phyloP scores from a whole-genome alignment of 2,888 invertebrate species.

The Hecatera dysodea region DNA sequence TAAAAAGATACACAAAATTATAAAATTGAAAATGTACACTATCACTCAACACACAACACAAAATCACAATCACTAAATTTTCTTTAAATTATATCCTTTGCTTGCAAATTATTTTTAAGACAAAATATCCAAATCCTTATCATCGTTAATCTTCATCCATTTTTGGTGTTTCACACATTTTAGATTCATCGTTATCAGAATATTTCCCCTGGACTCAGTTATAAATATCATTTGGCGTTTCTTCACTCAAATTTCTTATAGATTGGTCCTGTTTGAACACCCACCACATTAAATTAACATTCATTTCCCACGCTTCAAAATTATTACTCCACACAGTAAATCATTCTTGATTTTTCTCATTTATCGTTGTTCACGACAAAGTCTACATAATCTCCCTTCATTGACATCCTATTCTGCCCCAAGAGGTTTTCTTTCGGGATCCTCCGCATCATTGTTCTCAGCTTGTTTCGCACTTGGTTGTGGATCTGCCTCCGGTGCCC shows the following conservation, averaged over 20 bases:
- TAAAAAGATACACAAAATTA: constrained; percentile 45
- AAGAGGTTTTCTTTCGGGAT: constrained; percentile 84
- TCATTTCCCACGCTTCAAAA: background rate
- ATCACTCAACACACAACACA: constrained; percentile 32
- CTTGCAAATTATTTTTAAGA: background rate
- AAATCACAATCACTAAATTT: constrained; percentile 1
- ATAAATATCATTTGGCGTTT: background rate
- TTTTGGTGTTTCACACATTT: background rate
- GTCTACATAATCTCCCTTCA: constrained; percentile 83
- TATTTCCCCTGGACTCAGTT: background rate
- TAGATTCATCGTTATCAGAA: background rate
- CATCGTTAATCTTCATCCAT: background rate
- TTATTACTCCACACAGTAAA: background rate
- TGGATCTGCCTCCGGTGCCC: constrained; percentile 84
- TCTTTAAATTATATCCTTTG: background rate
- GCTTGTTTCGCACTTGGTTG: constrained; percentile 77
- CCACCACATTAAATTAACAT: constrained; percentile 17
- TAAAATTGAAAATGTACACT: constrained; percentile 55
- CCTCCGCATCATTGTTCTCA: constrained; percentile 76
- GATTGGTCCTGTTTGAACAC: background rate
- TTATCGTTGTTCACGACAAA: constrained; percentile 87
- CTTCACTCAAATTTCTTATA: background rate
- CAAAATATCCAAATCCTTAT: background rate
- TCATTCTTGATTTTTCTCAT: constrained; percentile 6
- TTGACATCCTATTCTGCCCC: constrained; percentile 62